Base-by-base conservation (phyloP, 2,797 vertebrate genomes). In the Micropoecilia bifurca region DNA sequence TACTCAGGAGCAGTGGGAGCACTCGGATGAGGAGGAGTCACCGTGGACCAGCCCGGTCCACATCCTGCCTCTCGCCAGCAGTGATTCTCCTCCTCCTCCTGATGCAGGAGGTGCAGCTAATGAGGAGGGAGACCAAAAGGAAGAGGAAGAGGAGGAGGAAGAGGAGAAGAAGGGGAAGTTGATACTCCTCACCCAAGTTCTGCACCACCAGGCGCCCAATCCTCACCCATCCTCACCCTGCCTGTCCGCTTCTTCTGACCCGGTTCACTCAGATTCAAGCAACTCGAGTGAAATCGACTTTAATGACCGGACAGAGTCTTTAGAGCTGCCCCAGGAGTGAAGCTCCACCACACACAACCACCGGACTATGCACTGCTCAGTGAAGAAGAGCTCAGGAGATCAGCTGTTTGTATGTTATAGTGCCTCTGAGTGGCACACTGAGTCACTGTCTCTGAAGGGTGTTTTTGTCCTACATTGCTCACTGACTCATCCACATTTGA, bases 201-300 rank as follows among this genome's bases (percentile, higher is more conserved):
- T 93, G 83, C 95, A 94, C 0, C 85, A 94, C 61, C 88, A 90
- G 83, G 92, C 93, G 78, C 93, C 95, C 2, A 79, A 71, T 76
- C 87, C 93, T 59, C 87, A 82, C 68, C 91, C 91, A 30, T 80
- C 92, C 47, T 91, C 92, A 41, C 93, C 94, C 9, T 94, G 93
- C 69, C 90, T 85, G 0, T 90, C 93, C 75, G 47, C 86, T 48
- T 91, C 93, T 13, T 77, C 72, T 74, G 83, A 83, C 85, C 90
- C 93, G 10, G 4, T 95, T 78, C 84, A 78, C 90, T 95, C 95
- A 0, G 95, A 96, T 85, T 95, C 95, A 6, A 94, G 94, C 87
- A 95, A 95, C 84, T 94, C 94, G 8, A 92, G 91, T 13, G 92
- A 95, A 76, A 85, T 89, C 72, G 93, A 94, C 89, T 85, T 93